Base-by-base conservation (phyloP, 2,113 vertebrate genomes). In the Platichthys flesus region DNA sequence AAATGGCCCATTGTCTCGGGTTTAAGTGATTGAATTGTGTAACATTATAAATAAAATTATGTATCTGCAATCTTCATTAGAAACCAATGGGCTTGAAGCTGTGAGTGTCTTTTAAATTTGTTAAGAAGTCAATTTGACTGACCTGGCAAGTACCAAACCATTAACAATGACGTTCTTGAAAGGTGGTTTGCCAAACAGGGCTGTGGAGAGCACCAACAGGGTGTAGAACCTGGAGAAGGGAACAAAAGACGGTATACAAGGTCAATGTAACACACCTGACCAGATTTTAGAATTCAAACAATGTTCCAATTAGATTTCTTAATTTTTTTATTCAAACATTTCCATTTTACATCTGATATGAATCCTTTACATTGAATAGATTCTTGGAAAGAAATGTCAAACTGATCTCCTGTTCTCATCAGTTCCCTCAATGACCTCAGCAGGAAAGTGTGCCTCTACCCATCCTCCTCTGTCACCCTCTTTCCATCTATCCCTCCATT, bases 111-210 rank as follows among this genome's bases (percentile, higher is more conserved):
- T n/a, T 28, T 24, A 6, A 35, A 20, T 57, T 42, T 28, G 4
- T 7, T 21, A 37, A n/a, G 12, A 42, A 72, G 13, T 47, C 6
- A 35, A 28, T 10, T 18, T 5, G 14, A 90, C 90, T 78, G 84
- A 96, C 98, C 98, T 97, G n/a, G 98, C 98, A 10, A 99, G 94
- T 45, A 99, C 95, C 0, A 99, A 94, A 14, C 98, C 98, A 2
- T 99, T 99, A 40, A 96, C 98, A 42, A 99, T 99, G 72, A 99
- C 97, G 9, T 99, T 99, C 93, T 96, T 98, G 93, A 99, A 99
- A 4, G 98, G 96, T 0, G 97, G 97, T 76, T 92, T 96, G 67
- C 98, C 98, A 87, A 99, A 99, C 58, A 99, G 95, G 9, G 98
- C 97, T 0, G 97, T 98, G 56, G 98, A 97, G 60, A 99, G 93